phyloP scores from a whole-genome alignment of 2,113 vertebrate species.

The Hucho hucho region DNA sequence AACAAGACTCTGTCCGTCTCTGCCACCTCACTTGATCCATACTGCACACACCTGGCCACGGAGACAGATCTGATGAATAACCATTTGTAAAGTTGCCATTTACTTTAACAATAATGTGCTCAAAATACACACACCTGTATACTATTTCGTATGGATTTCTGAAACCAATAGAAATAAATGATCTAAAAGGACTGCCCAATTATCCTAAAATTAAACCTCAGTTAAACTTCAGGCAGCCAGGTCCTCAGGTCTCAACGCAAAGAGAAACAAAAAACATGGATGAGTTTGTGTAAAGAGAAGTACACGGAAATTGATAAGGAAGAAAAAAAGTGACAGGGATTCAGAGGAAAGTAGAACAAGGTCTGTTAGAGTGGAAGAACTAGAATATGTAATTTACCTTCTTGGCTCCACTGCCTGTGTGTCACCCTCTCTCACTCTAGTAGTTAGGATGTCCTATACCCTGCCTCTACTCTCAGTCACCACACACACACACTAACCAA shows the following conservation, averaged over 20 bases:
- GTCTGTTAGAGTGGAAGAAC: conserved; percentile 40
- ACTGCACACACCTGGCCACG: neutral
- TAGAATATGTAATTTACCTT: conserved; percentile 60
- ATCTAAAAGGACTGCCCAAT: too few relatives aligned
- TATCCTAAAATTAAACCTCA: too few relatives aligned
- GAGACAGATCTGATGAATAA: neutral
- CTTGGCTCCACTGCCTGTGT: conserved; percentile 13
- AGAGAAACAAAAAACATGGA: neutral
- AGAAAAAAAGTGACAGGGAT: too few relatives aligned
- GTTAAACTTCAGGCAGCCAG: neutral
- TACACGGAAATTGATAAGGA: too few relatives aligned
- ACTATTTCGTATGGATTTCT: too few relatives aligned
- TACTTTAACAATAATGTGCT: too few relatives aligned
- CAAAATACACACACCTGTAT: too few relatives aligned
- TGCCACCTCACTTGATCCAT: conserved; percentile 13
- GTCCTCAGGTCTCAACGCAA: neutral
- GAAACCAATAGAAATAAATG: too few relatives aligned
- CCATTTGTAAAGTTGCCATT: too few relatives aligned
- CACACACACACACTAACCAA: conserved; percentile 48
- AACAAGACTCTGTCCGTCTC: conserved; percentile 1
- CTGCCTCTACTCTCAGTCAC: conserved; percentile 61
- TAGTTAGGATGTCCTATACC: conserved; percentile 58
- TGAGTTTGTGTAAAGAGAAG: too few relatives aligned
- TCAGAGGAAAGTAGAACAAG: conserved; percentile 17
- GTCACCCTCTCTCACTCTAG: conserved; percentile 25